phyloP scores from a whole-genome alignment of 2,888 invertebrate species.

The Morinoia aosen region DNA sequence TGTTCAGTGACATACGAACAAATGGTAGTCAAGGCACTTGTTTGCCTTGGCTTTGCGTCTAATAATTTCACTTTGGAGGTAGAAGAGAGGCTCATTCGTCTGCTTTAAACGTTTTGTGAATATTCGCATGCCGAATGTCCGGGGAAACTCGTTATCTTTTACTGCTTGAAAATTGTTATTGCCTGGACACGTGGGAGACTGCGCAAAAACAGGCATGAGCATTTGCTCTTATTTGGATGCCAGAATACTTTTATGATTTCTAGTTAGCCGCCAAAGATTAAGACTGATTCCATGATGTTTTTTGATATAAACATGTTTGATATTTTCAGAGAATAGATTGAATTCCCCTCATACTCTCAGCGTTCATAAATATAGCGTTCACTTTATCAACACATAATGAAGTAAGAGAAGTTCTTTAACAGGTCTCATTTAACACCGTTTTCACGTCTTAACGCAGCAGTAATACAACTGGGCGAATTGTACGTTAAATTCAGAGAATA shows the following conservation, averaged over 20 bases:
- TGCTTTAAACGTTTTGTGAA: neutral
- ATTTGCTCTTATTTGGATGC: neutral
- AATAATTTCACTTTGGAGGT: neutral
- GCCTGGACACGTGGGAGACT: neutral
- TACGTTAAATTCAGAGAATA: too few species aligned
- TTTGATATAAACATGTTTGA: too few species aligned
- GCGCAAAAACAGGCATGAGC: neutral
- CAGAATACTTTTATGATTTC: neutral
- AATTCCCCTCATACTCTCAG: too few species aligned
- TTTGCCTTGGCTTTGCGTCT: neutral
- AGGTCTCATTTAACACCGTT: too few species aligned
- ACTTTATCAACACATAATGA: too few species aligned
- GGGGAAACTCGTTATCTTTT: slow-evolving; percentile 25
- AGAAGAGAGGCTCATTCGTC: neutral
- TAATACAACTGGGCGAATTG: too few species aligned
- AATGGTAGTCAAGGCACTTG: neutral
- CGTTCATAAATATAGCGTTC: too few species aligned
- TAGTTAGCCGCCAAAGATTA: neutral
- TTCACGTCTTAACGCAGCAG: too few species aligned
- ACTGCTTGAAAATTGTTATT: neutral
- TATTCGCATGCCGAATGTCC: neutral
- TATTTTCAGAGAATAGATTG: too few species aligned
- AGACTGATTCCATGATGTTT: neutral
- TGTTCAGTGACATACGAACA: neutral
- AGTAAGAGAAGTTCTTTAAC: too few species aligned